phyloP scores from a whole-genome alignment of 92 coral and sea anemone species.

The Phymanthus crucifer region DNA sequence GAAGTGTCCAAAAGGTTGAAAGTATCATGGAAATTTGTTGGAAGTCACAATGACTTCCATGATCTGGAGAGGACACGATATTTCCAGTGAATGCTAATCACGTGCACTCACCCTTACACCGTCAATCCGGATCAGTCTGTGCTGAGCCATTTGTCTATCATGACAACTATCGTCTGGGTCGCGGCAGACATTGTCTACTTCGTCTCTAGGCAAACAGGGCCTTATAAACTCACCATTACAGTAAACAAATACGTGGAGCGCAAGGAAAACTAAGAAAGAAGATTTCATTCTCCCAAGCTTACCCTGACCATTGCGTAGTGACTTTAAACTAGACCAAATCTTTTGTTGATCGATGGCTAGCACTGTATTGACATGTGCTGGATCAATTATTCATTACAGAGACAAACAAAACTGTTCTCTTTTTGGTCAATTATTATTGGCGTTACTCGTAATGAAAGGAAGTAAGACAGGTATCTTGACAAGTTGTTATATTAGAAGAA shows the following conservation, averaged over 20 bases:
- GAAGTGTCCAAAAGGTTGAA: too few relatives aligned
- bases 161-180: constrained; percentile 54
- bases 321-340: background rate
- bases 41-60: background rate
- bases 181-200: constrained; percentile 49
- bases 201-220: constrained; percentile 63
- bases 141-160: constrained; percentile 31
- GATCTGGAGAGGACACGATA: background rate
- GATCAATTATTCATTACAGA: background rate
- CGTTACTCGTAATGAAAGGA: background rate
- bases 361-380: background rate
- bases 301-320: background rate
- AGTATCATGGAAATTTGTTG: too few relatives aligned
- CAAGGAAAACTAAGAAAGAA: background rate
- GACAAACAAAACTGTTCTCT: background rate
- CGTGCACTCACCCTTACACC: constrained; percentile 53
- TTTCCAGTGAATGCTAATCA: background rate
- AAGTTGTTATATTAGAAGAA: background rate
- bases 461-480: background rate
- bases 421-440: background rate
- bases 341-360: background rate
- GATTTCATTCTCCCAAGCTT: background rate
- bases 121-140: constrained; percentile 41
- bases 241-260: background rate
- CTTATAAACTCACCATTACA: constrained; percentile 10